Evolutionary conservation across 1,140 invertebrate genomes (phyloP), one percentile per base, ranked within the genome.

Genomic region (Pristionchus pacificus): DNA sequence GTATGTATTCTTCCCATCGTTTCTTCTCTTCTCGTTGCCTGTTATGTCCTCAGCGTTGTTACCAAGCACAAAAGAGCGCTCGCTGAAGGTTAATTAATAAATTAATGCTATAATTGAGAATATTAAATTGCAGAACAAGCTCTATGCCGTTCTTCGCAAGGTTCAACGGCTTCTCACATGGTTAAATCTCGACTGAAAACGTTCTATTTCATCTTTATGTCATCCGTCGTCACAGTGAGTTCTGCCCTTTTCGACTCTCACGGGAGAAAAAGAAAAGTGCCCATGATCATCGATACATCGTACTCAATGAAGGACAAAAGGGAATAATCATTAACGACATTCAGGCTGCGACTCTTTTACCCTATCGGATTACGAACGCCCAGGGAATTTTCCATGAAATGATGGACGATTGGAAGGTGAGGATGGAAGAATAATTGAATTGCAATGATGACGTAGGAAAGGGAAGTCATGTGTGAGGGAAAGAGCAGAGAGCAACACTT

Each of bases 121-220:
- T 49, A 78, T 79, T 60, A 24, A 59, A 2, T 66, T 73, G 29
- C 61, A 74, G 73, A 74, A 24, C 57, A 66, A 72, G 30, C 60
- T 13, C 73, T 74, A 1, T 77, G 74, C 55, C 60, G 63, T 19
- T 68, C 75, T 25, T 25, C 28, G 58, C 6, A 59, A 0, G 30
- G 10, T 30, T 58, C 55, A 15, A 67, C 2, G 30, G 28, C 25
- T 57, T 28, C n/a, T 60, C 28, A 61, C 14, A 70, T 74, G 2
- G 62, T 77, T 59, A 62, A 76, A 58, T 58, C 79, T 6, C 61
- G 78, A 70, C 71, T 79, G 75, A 30, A 75, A 49, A 80, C 77
- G 19, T 79, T 79, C 60, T 79, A 79, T 61, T 79, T 79, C 63
- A 75, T 79, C 38, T 79, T 79, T 57, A 79, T 79, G 76, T 78